phyloP scores from a whole-genome alignment of 2,113 vertebrate genomes.

The Eolophus roseicapilla region DNA sequence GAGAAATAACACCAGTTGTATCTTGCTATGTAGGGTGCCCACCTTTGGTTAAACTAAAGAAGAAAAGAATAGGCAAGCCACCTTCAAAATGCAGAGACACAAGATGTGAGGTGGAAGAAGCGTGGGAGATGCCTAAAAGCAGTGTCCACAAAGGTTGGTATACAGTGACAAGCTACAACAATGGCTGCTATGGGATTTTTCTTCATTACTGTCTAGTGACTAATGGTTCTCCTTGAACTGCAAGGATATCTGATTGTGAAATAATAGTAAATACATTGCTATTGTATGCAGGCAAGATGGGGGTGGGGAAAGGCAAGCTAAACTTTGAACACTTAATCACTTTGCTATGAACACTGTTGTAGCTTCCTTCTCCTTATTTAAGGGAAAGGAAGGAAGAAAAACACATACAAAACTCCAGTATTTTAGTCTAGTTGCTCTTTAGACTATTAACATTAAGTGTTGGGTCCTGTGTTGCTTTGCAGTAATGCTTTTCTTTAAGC shows the following conservation, averaged over 20 bases:
- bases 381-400: no score
- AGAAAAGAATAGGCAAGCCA: conserved; percentile 49
- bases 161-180: background rate
- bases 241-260: background rate
- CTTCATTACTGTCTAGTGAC: background rate
- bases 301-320: background rate
- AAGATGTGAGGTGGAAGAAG: conserved; percentile 50
- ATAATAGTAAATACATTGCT: background rate
- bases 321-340: background rate
- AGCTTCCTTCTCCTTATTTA: background rate
- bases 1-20: background rate
- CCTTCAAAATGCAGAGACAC: conserved; percentile 57
- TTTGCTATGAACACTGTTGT: background rate
- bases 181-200: background rate
- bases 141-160: conserved; percentile 37
- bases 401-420: background rate
- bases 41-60: conserved; percentile 51
- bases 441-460: background rate
- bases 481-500: background rate
- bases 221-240: background rate
- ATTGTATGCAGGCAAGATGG: fast-evolving
- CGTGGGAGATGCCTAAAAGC: conserved; percentile 45
- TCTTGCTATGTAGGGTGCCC: background rate
- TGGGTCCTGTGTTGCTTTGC: background rate
- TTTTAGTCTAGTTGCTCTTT: background rate